Evolutionary conservation across 92 coral and sea anemone genomes (phyloP), one percentile per base, ranked within the genome.

Genomic region (Porites evermanni): DNA sequence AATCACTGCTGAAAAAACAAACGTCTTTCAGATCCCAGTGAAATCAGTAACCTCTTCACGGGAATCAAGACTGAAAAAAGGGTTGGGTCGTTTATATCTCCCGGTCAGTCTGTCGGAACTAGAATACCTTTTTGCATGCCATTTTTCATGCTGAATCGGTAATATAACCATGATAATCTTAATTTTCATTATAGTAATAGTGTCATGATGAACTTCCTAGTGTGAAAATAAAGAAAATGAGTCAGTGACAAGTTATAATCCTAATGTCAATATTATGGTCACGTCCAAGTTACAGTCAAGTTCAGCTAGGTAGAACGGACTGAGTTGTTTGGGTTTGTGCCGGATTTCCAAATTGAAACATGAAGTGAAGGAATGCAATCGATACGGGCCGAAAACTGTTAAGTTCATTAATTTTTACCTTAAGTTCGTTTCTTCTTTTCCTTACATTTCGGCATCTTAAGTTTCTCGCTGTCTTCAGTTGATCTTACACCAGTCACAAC

Each of bases 211-310:
- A 56, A 14, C 0, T 8, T 56, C 61, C 14, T 14, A 56, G 16
- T 56, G 12, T 56, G 12, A 47, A 12, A 47, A 18, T 10, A 53
- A n/a, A 7, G 7, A 19, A 53, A 6, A 53, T 19, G 54, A 18
- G 12, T 50, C 8, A 52, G 50, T 12, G 83, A 70, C 70, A 53
- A 44, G 38, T 11, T 80, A 32, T 70, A 81, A 81, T 71, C 66
- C 80, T 63, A 63, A 83, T 73, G 80, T 83, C 87, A 83, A 83
- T 83, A 83, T 83, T 83, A 51, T 83, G 87, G 79, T 74, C 87
- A 83, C 87, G 80, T 83, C 71, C 87, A 83, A 70, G 64, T 70
- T 32, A 13, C 4, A 21, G 38, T 38, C 47, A 38, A 38, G 47
- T 38, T 38, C 47, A 38, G 47, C 47, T 38, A 38, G 47, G 52